Evolutionary conservation across 2,888 invertebrate species (phyloP), one percentile per base, ranked within the genome.

Genomic region (Protonemura montana): DNA sequence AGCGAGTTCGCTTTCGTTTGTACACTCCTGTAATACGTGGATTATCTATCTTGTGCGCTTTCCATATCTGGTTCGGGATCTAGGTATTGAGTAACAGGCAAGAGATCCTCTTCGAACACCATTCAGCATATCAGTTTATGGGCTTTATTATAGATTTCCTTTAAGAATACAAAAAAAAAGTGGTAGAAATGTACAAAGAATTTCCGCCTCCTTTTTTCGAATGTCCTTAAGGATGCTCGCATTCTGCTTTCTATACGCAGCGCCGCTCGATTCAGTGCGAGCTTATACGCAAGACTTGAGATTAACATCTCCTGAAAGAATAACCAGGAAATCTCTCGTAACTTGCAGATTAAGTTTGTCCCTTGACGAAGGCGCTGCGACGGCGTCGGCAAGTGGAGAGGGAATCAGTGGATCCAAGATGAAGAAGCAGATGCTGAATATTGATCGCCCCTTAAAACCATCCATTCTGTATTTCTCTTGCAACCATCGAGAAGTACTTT

Each of bases 371-470:
- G n/a, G 21, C 21, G 76, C 76, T 25, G 76, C 21, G 26, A 76
- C n/a, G 76, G 27, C 26, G 78, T n/a, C 26, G 27, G 13, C 13
- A 78, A 27, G 27, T 26, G 78, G 27, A 16, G 7, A 16, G 78
- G 28, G 27, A 78, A 27, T 26, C 27, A 25, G 78, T 27, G 28
- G 81, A 28, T 81, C 30, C 30, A 59, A 13, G 59, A 81, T 81
- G 82, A 84, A 84, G 76, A 84, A 59, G 84, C 84, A 84, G 84
- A 84, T 84, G 81, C 81, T 28, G 76, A 26, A 28, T 84, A 84
- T 84, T 76, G 83, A 84, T 84, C 59, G 59, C 26, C 3, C 26
- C 76, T 16, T 84, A 26, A 59, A 84, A 83, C 83, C 76, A 59
- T 84, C 28, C 84, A 28, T 59, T 42, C 26, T 29, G 28, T 76